Evolutionary conservation across 2,113 vertebrate genomes (phyloP).

Genomic region (Pelmatolapia mariae): DNA sequence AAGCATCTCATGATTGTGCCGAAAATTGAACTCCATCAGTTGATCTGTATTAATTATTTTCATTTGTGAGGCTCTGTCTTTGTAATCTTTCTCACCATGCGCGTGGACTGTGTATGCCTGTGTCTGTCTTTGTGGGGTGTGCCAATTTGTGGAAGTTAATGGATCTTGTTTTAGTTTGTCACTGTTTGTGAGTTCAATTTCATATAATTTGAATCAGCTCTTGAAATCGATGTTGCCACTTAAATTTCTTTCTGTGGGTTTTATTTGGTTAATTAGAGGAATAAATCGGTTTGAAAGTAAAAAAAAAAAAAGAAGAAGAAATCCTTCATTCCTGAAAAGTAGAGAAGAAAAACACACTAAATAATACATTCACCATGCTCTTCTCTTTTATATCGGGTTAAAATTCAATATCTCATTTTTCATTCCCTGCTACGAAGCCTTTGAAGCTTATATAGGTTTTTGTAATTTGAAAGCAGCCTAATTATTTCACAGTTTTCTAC

Average conservation of each 20-base stretch:
- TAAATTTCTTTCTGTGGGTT: conserved; percentile 22
- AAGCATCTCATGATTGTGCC: background rate
- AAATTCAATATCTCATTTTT: conserved; percentile 38
- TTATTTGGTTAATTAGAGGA: conserved; percentile 37
- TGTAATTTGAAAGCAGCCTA: background rate
- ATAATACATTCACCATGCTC: conserved; percentile 30
- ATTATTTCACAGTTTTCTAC: background rate
- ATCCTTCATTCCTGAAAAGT: background rate
- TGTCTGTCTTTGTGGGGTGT: background rate
- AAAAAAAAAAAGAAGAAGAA: conserved; percentile 10
- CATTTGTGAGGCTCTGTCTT: background rate
- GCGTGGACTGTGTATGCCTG: background rate
- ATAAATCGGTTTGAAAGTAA: conserved; percentile 13
- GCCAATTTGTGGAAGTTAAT: background rate
- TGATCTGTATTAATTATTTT: conserved; percentile 11
- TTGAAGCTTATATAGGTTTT: background rate
- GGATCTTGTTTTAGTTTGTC: conserved; percentile 9
- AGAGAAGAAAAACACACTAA: conserved; percentile 14
- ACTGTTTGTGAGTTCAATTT: conserved; percentile 45
- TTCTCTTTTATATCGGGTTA: background rate
- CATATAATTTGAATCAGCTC: conserved; percentile 49
- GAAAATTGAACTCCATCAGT: conserved; percentile 2
- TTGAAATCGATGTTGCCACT: conserved; percentile 53
- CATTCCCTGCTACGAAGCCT: background rate
- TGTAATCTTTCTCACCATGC: background rate